Evolutionary conservation across 1,140 invertebrate genomes (phyloP), one percentile per base, ranked within the genome.

Genomic region (Ridgeia piscesae): DNA sequence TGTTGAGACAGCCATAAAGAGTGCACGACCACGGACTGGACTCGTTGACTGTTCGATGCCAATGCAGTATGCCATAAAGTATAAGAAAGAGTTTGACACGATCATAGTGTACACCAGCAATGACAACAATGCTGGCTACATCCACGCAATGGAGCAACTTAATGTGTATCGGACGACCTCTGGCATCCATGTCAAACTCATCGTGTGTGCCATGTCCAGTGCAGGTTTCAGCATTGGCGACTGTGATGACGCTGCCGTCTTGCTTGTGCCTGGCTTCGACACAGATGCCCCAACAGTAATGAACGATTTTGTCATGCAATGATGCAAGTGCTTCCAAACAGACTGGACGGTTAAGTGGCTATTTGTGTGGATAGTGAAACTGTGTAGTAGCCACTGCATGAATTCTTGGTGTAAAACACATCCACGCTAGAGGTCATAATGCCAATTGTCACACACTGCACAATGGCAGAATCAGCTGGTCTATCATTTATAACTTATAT

Each of bases 201-300:
- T 97, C 91, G 97, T 97, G 88, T 96, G 96, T 94, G 96, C 96
- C 34, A 96, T 97, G 95, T 95, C 95, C 92, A 95, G 95, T 91
- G 96, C 95, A 34, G 95, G 94, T 33, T 96, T 96, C 93, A 94
- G 94, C 93, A 93, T 96, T 94, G 95, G 96, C 93, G 95, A 96
- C 93, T 95, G 96, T 33, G 95, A 96, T 77, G 96, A 97, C 92
- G 95, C 96, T 27, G 95, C 95, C 77, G 97, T 97, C 95, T 94
- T 97, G 91, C 97, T 97, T 92, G 95, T 97, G 48, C 96, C 96
- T 91, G 97, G 97, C 33, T 97, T 97, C 94, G 97, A 97, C 93
- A 95, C 95, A 27, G 96, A 96, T 33, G 96, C 97, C 77, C 97
- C 97, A 58, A 95, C 96, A 93, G 94, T 97, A 17, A 97, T 97